phyloP scores from a whole-genome alignment of 2,888 invertebrate genomes.

The Ectropis crepuscularia region DNA sequence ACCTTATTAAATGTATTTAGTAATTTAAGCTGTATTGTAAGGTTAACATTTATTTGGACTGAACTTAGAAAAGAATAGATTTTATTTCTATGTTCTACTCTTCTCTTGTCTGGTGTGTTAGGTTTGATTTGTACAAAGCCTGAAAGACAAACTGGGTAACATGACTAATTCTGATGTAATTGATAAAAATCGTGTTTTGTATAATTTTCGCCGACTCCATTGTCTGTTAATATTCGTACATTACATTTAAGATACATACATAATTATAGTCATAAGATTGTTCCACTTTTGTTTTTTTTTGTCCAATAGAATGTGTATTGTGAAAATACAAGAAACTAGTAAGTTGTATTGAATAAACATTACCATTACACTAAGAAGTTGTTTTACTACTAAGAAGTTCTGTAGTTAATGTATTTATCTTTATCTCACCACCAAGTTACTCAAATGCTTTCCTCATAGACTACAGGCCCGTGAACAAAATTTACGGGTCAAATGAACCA shows the following conservation, averaged over 20 bases:
- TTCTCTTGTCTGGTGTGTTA: conserved; percentile 10
- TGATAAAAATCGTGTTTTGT: conserved; percentile 2
- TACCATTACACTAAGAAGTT: conserved; percentile 17
- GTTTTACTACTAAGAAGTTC: not conserved
- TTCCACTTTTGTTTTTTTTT: conserved; percentile 7
- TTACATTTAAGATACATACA: conserved; percentile 8
- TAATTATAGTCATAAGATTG: not conserved
- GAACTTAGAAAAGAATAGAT: conserved; percentile 38
- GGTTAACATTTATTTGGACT: conserved; percentile 46
- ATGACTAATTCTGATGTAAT: conserved; percentile 12
- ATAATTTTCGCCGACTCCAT: not conserved
- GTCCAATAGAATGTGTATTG: conserved; percentile 16
- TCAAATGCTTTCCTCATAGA: too few relatives aligned
- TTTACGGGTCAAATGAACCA: too few relatives aligned
- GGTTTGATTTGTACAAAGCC: conserved; percentile 14
- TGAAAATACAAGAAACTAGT: conserved; percentile 6
- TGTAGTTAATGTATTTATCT: not conserved
- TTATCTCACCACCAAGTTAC: not conserved
- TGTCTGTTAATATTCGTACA: conserved; percentile 12
- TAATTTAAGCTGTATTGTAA: conserved; percentile 42
- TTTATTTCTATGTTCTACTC: conserved; percentile 23
- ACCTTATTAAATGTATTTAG: conserved; percentile 50
- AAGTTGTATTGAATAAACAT: conserved; percentile 37
- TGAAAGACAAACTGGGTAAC: conserved; percentile 11
- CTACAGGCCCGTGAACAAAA: too few relatives aligned